These are phyloP conservation scores for Lepilemur ruficaudatus DNA, from an alignment of 2,797 vertebrate species.

Conservation along the genomic window DNA sequence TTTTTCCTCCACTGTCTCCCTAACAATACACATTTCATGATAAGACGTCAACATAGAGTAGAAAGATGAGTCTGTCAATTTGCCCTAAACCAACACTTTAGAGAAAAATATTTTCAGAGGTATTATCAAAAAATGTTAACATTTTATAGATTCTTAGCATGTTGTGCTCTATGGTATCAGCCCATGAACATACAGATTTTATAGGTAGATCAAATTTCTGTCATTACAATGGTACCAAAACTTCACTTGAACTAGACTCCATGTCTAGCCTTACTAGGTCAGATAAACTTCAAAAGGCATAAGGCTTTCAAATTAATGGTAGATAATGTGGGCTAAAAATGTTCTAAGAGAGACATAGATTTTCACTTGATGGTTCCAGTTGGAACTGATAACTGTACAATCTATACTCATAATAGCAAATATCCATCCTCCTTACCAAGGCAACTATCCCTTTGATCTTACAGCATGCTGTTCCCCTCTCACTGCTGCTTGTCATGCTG, in stretches of 20 bases:
- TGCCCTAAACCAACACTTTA: background rate
- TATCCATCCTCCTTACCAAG: background rate
- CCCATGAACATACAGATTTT: background rate
- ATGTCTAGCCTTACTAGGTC: background rate
- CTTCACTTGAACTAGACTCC: background rate
- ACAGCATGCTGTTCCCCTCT: background rate
- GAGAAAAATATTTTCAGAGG: background rate
- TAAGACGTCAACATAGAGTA: background rate
- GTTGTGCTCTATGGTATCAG: background rate
- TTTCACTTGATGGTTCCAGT: background rate
- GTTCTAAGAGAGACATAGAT: background rate
- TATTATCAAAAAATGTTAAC: background rate
- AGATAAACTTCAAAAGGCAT: background rate
- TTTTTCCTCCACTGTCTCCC: background rate
- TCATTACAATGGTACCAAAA: background rate
- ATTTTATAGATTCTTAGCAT: background rate
- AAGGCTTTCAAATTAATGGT: background rate
- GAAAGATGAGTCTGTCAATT: background rate
- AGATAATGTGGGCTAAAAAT: background rate
- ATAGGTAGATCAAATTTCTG: background rate
- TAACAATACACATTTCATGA: background rate
- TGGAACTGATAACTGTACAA: background rate
- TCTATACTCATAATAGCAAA: background rate
- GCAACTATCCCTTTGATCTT: background rate
- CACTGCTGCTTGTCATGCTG: background rate